A percentile compares a stretch with the other conserved stretches of the same genome.
These are phyloP conservation scores for Picus viridis DNA, from an alignment of 2,797 vertebrate species.

Conservation along the genomic window DNA sequence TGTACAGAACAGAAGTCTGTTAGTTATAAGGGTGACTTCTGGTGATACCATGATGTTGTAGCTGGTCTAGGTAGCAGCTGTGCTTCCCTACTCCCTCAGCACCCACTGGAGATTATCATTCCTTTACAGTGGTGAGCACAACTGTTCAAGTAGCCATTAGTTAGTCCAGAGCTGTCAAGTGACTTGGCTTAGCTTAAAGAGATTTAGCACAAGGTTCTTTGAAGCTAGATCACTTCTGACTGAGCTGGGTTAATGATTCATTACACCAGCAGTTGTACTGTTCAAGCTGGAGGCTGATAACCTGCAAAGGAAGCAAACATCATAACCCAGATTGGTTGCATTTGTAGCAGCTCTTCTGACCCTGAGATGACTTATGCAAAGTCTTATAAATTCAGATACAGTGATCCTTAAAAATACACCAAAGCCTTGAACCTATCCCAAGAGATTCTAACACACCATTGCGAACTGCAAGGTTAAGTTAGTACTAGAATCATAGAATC, in stretches of 20 bases:
- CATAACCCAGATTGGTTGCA: not conserved
- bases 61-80: not conserved
- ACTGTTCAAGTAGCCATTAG: not conserved
- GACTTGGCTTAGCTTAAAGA: not conserved
- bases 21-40: not conserved
- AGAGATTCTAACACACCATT: not conserved
- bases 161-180: not conserved
- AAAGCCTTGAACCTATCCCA: not conserved
- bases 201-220: not conserved
- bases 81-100: not conserved
- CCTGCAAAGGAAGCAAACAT: not conserved
- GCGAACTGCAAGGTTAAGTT: not conserved
- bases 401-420: not conserved
- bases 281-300: not conserved
- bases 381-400: not conserved
- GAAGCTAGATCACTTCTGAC: not conserved
- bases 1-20: not conserved
- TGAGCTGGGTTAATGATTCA: conserved; percentile 33
- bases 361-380: not conserved
- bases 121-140: not conserved
- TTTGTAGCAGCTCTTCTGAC: not conserved
- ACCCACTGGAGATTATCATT: not conserved
- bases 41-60: rapidly evolving
- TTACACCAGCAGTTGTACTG: conserved; percentile 35
- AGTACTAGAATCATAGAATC: not conserved